These are phyloP conservation scores for Linnaemya vulpina DNA, from an alignment of 2,888 invertebrate genomes.

Conservation along the genomic window DNA sequence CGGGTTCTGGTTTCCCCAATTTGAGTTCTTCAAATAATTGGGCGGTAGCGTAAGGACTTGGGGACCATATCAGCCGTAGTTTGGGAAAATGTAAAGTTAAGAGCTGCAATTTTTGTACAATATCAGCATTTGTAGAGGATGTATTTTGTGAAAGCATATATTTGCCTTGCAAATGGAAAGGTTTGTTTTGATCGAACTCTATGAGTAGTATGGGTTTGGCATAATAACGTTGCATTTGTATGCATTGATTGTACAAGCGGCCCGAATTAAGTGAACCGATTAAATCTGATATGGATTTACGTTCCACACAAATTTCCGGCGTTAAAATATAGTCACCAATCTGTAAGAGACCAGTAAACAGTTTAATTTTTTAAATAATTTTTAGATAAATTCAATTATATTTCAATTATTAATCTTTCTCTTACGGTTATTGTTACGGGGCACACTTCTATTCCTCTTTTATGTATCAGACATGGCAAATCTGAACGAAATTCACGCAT, in stretches of 20 bases:
- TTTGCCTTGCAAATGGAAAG: constrained; percentile 94
- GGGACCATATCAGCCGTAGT: constrained; percentile 97
- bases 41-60: constrained; percentile 97
- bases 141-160: constrained; percentile 91
- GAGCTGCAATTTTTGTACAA: constrained; percentile 93
- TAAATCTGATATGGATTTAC: constrained; percentile 97
- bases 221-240: constrained; percentile 96
- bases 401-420: neutral
- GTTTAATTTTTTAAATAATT: too few relatives aligned
- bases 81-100: constrained; percentile 98
- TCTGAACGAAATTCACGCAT: constrained; percentile 99
- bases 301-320: constrained; percentile 97
- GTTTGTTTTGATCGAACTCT: constrained; percentile 97
- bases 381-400: too few relatives aligned
- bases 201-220: constrained; percentile 94
- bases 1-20: constrained; percentile 92
- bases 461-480: constrained; percentile 95
- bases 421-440: constrained; percentile 91
- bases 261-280: constrained; percentile 98
- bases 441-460: constrained; percentile 95
- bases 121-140: constrained; percentile 86
- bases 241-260: constrained; percentile 96
- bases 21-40: constrained; percentile 98
- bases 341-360: constrained; percentile 82
- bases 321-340: constrained; percentile 99